Conservation (phyloP, 2,888 invertebrate genomes). For the Monoplex corrugatus region DNA sequence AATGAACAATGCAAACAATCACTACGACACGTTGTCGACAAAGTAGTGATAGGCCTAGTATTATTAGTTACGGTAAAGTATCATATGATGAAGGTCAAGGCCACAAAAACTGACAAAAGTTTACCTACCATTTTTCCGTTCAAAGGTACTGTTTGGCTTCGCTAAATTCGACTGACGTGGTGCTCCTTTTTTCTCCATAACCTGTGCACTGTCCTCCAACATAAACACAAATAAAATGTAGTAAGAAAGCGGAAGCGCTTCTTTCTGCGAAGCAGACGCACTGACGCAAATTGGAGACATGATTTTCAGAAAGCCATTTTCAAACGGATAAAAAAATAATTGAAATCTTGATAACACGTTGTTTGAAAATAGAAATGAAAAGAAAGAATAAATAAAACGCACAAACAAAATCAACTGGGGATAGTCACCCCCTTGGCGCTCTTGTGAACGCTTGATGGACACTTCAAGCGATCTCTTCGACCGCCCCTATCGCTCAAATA, state of each 20-base stretch:
- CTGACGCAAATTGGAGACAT: conserved; percentile 50
- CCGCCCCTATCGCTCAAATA: conserved; percentile 53
- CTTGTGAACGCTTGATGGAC: conserved; percentile 49
- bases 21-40: not conserved
- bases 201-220: conserved; percentile 70
- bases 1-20: not conserved
- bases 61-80: not conserved
- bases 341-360: not conserved
- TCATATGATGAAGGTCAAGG: not conserved
- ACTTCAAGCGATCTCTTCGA: conserved; percentile 52
- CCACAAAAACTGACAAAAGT: not conserved
- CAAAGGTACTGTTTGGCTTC: conserved; percentile 65
- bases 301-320: conserved; percentile 56
- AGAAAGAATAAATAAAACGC: not conserved
- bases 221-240: conserved; percentile 66
- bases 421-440: conserved; percentile 54
- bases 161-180: conserved; percentile 70
- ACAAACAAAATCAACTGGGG: conserved; percentile 42
- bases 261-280: conserved; percentile 58
- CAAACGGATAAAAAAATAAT: conserved; percentile 47
- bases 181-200: conserved; percentile 75
- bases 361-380: conserved; percentile 6
- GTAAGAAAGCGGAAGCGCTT: conserved; percentile 33
- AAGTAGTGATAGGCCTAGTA: not conserved
- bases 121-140: conserved; percentile 65